phyloP scores from a whole-genome alignment of 2,797 vertebrate genomes.

The Mus spretus region DNA sequence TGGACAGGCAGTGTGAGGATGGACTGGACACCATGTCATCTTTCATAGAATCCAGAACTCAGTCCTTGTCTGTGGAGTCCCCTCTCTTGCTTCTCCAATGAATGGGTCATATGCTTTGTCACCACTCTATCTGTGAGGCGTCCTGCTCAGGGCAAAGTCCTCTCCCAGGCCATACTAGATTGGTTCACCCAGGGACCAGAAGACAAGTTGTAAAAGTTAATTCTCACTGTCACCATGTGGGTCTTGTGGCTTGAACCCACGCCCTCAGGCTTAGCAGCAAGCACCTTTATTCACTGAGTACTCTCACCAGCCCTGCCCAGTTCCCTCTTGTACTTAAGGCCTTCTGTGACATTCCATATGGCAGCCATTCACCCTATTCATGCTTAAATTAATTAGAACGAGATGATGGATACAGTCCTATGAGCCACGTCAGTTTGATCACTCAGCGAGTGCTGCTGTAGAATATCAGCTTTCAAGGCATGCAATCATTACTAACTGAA shows the following conservation, averaged over 20 bases:
- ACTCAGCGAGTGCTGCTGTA: neutral
- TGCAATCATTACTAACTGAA: neutral
- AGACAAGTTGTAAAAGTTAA: neutral
- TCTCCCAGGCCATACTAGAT: neutral
- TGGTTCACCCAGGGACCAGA: neutral
- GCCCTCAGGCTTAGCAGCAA: neutral
- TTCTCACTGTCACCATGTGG: neutral
- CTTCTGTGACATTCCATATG: neutral
- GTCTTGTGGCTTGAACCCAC: neutral
- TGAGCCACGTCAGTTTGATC: neutral
- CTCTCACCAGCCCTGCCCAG: neutral
- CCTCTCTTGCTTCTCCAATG: neutral
- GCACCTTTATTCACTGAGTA: neutral
- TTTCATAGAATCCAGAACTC: neutral
- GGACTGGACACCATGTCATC: neutral
- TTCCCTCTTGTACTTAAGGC: neutral
- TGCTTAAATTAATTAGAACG: conserved; percentile 7
- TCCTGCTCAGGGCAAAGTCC: neutral
- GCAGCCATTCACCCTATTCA: neutral
- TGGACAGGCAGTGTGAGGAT: fast-evolving
- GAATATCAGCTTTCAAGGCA: neutral
- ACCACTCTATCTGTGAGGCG: conserved; percentile 79
- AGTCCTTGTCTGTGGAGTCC: neutral
- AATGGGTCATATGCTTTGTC: neutral
- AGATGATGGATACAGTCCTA: neutral